A percentile compares a stretch with the other conserved stretches of the same genome.
Conservation (phyloP, 2,113 vertebrate genomes). For the Sapayoa aenigma region DNA sequence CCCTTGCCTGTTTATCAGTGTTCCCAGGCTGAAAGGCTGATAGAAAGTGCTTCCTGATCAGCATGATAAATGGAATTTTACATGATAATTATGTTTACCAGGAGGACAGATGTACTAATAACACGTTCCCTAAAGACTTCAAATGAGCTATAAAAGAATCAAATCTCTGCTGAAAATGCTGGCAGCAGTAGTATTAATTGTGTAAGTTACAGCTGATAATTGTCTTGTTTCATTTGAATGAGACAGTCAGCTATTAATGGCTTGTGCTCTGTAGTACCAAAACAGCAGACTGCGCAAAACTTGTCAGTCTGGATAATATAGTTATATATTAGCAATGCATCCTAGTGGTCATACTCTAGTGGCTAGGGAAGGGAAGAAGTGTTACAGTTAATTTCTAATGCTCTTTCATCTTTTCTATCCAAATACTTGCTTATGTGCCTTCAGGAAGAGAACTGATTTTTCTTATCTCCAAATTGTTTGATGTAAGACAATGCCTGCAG, state of each 20-base stretch:
- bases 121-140: constrained; percentile 23
- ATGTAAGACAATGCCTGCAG: constrained; percentile 44
- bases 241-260: constrained; percentile 45
- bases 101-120: constrained; percentile 57
- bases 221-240: constrained; percentile 48
- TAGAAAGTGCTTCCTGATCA: constrained; percentile 31
- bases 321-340: neutral
- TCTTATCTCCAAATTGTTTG: constrained; percentile 46
- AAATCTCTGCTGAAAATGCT: constrained; percentile 44
- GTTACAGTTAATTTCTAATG: constrained; percentile 25
- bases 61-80: constrained; percentile 46
- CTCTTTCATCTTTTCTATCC: constrained; percentile 48
- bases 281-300: neutral
- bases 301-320: neutral
- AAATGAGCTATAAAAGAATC: constrained; percentile 43
- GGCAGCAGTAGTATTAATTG: constrained; percentile 56
- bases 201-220: constrained; percentile 60
- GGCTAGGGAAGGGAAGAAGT: neutral
- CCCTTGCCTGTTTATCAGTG: neutral
- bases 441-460: constrained; percentile 32
- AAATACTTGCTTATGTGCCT: constrained; percentile 12
- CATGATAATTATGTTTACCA: constrained; percentile 55
- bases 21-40: neutral
- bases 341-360: neutral
- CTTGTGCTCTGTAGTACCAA: neutral